Conservation (phyloP, 2,888 invertebrate species). For the Pinctada fucata region DNA sequence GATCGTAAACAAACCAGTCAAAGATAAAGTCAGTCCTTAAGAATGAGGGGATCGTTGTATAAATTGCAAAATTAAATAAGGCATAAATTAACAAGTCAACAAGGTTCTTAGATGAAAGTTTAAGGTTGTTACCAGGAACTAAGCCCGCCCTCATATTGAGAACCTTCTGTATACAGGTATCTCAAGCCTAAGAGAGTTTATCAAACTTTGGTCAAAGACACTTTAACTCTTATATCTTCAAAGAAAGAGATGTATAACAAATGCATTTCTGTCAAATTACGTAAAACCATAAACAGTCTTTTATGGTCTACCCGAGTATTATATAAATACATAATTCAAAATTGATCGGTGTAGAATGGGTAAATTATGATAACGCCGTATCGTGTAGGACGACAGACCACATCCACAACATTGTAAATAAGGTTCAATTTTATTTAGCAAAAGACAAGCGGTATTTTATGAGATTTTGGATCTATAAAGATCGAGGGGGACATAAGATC, state of each 20-base stretch:
- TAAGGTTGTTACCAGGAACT: too few relatives aligned
- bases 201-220: conserved; percentile 17
- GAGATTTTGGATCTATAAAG: conserved; percentile 4
- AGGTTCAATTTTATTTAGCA: conserved; percentile 7
- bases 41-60: too few relatives aligned
- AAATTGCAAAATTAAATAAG: too few relatives aligned
- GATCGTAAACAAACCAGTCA: too few relatives aligned
- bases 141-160: too few relatives aligned
- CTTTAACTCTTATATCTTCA: not conserved
- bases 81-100: too few relatives aligned
- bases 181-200: conserved; percentile 18
- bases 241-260: not conserved
- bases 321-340: not conserved
- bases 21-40: too few relatives aligned
- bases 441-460: not conserved
- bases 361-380: not conserved
- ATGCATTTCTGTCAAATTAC: conserved; percentile 3
- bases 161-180: too few relatives aligned
- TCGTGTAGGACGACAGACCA: not conserved
- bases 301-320: not conserved
- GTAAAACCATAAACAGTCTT: conserved; percentile 1
- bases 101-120: too few relatives aligned
- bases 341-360: not conserved
- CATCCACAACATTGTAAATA: conserved; percentile 3
- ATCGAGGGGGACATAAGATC: conserved; percentile 1